Evolutionary conservation across 2,113 vertebrate species (phyloP), one percentile per base, ranked within the genome.

Genomic region (Chunga burmeisteri): DNA sequence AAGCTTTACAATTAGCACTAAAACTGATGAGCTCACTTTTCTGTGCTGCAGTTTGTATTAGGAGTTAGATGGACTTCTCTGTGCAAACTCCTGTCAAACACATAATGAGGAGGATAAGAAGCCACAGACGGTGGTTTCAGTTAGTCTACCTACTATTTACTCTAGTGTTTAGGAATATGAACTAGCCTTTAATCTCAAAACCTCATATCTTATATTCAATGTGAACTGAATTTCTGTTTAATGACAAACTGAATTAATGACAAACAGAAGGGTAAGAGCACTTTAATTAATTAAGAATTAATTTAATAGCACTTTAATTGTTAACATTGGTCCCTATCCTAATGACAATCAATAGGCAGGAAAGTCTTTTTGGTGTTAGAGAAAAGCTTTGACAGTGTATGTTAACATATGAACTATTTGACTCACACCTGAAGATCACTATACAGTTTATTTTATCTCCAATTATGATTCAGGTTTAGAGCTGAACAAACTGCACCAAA

Each of bases 1-100:
- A 90, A 92, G 26, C 23, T 94, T 79, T 84, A 61, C 68, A 93
- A 84, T 86, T 93, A 95, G 50, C 81, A 38, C 84, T 72, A 74
- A 75, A 94, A 95, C 81, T 61, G 0, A 88, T 94, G 84, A 95
- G 13, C 29, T 80, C 27, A 71, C 13, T 88, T 95, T 62, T 80
- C 73, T 80, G 42, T 68, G 38, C 55, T 38, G 38, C 38, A 70
- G 22, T 40, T 91, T 70, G 3, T 80, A 61, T 80, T 30, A 87
- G 15, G 22, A 77, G 8, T 85, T 85, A 65, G 38, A 59, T 78
- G 71, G 71, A 67, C 42, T 93, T 90, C 32, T 27, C 14, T 44
- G 18, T 73, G 34, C n/a, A 88, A 89, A 73, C 23, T 81, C 44
- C 46, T 59, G 22, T 49, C 42, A 67, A 59, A 56, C 7, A 42